Evolutionary conservation across 2,797 vertebrate genomes (phyloP).

Genomic region (Caiman crocodilus): DNA sequence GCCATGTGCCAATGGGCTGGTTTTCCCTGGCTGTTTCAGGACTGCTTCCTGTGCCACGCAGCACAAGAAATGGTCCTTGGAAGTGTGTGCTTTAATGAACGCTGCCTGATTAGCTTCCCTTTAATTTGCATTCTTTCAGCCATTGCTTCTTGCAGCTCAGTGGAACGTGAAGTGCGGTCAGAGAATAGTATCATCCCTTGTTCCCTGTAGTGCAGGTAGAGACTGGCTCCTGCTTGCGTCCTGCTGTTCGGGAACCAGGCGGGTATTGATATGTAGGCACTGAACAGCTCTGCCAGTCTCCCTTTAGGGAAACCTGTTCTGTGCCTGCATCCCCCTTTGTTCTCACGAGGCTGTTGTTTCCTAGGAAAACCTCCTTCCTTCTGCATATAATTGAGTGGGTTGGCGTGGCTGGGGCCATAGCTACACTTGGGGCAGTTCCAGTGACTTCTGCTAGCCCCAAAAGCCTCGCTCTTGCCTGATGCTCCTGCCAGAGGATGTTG

Average conservation of each 20-base stretch:
- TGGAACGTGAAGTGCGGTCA: neutral
- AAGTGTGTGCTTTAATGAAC: neutral
- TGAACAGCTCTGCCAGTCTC: constrained; percentile 4
- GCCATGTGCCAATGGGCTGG: neutral
- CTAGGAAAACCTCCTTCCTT: neutral
- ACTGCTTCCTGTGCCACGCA: neutral
- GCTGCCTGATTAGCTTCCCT: neutral
- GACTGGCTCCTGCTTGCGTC: neutral
- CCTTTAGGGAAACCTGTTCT: neutral
- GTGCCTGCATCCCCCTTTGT: too few species aligned
- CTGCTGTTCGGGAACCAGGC: neutral
- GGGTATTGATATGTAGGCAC: neutral
- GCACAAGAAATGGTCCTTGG: neutral
- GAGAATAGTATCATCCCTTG: neutral
- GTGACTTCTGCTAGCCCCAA: neutral
- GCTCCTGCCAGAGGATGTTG: neutral
- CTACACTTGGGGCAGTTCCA: neutral
- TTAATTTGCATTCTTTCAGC: neutral
- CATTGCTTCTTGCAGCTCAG: neutral
- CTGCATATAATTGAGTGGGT: too few species aligned
- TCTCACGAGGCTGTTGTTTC: too few species aligned
- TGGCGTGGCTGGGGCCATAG: neutral
- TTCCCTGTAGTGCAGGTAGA: neutral
- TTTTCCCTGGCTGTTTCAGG: neutral
- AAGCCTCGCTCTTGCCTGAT: too few species aligned